Evolutionary conservation across 2,797 vertebrate genomes (phyloP).

Genomic region (Falco columbarius): DNA sequence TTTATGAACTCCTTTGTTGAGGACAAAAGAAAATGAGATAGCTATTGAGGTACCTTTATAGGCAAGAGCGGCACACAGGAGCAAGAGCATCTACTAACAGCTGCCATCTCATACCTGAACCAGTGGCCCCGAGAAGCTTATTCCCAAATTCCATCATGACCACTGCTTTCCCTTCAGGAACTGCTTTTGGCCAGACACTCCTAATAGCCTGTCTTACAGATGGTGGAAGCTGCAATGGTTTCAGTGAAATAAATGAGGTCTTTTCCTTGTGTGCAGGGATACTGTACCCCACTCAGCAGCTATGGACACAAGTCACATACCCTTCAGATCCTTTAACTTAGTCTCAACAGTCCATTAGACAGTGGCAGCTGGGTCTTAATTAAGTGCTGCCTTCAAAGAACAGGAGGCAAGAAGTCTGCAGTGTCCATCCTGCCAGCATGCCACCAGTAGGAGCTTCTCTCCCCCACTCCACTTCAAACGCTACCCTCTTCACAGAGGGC

Average conservation of each 20-base stretch:
- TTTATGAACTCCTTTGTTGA: not conserved
- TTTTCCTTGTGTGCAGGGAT: not conserved
- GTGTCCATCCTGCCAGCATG: not conserved
- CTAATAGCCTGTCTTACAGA: not conserved
- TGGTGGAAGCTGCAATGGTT: not conserved
- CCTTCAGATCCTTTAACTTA: not conserved
- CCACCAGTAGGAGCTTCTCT: not conserved
- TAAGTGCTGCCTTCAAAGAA: not conserved
- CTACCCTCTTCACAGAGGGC: not conserved
- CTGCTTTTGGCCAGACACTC: not conserved
- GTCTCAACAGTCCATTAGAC: not conserved
- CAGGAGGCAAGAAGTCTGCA: no score
- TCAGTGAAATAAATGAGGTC: not conserved
- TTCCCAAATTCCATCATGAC: not conserved
- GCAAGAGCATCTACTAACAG: not conserved
- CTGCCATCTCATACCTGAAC: not conserved
- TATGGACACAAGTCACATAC: not conserved
- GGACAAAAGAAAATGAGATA: not conserved
- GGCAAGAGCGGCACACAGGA: no score
- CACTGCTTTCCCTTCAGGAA: not conserved
- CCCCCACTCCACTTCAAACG: fast-evolving
- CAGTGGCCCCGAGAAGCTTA: not conserved
- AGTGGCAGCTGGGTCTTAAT: no score
- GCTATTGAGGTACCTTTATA: not conserved
- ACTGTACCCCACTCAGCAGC: not conserved